A percentile compares a stretch with the other conserved stretches of the same genome.
These are phyloP conservation scores for Caenorhabditis sp. DNA, from an alignment of 2,888 invertebrate genomes.

Conservation along the genomic window DNA sequence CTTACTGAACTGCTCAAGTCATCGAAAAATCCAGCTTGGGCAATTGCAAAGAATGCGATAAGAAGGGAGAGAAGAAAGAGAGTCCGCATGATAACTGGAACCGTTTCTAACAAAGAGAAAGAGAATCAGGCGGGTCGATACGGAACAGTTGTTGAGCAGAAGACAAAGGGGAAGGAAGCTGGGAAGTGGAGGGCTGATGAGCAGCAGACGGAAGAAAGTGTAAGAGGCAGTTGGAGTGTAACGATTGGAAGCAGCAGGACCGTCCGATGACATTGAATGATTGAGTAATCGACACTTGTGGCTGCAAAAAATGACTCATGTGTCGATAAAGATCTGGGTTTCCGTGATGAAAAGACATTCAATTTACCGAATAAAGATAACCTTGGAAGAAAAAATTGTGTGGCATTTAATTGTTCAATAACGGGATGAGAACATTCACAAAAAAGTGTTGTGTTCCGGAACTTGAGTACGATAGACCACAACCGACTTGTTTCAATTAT, in stretches of 20 bases:
- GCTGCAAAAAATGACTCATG: not conserved
- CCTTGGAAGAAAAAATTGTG: too few species aligned
- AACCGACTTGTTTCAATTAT: too few species aligned
- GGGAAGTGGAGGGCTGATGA: not conserved
- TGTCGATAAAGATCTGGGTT: too few species aligned
- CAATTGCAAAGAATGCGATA: not conserved
- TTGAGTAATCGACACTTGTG: conserved; percentile 1
- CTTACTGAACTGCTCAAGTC: not conserved
- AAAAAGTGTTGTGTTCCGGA: too few species aligned
- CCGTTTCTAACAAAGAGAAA: not conserved
- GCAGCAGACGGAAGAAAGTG: not conserved
- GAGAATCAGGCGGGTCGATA: too few species aligned
- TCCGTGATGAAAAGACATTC: too few species aligned
- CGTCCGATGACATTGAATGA: conserved; percentile 1
- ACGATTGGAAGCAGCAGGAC: not conserved
- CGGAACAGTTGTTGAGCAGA: not conserved
- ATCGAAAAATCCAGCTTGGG: not conserved
- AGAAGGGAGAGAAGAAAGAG: not conserved
- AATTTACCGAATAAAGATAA: too few species aligned
- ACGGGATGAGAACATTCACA: too few species aligned
- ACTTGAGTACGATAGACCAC: too few species aligned
- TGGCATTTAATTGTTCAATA: too few species aligned
- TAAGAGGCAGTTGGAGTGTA: too few species aligned
- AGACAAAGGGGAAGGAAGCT: not conserved
- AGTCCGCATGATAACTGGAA: not conserved